phyloP scores from a whole-genome alignment of 1,140 invertebrate species.

The Cecropterus lyciades region DNA sequence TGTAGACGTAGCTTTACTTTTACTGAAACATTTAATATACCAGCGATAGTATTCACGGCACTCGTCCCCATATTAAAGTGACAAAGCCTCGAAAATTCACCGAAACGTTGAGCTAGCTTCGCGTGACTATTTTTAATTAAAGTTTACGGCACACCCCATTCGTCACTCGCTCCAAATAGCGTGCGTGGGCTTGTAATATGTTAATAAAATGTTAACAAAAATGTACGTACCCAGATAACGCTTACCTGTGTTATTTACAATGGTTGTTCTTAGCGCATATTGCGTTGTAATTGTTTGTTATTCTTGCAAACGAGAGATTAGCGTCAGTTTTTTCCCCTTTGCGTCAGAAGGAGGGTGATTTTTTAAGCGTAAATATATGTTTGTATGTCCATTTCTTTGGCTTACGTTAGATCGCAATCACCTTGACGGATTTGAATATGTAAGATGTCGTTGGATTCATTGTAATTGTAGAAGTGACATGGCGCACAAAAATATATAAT shows the following conservation, averaged over 20 bases:
- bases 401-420: too few species aligned
- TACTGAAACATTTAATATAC: conserved; percentile 9
- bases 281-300: neutral
- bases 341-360: too few species aligned
- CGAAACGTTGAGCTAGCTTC: conserved; percentile 41
- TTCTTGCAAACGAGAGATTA: neutral
- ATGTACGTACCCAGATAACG: conserved; percentile 30
- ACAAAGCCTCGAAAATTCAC: conserved; percentile 37
- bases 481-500: too few species aligned
- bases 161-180: conserved; percentile 46
- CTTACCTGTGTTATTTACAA: conserved; percentile 1
- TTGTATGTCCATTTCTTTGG: too few species aligned
- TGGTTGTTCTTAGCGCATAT: neutral
- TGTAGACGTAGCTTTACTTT: too few species aligned
- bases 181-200: conserved; percentile 45
- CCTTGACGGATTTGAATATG: too few species aligned
- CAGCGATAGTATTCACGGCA: conserved; percentile 15
- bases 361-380: too few species aligned
- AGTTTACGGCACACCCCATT: conserved; percentile 47
- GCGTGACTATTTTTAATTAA: conserved; percentile 63
- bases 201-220: conserved; percentile 56
- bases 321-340: too few species aligned
- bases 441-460: too few species aligned
- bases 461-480: too few species aligned
- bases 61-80: neutral